phyloP scores from a whole-genome alignment of 2,113 vertebrate species.

The Zootoca vivipara region DNA sequence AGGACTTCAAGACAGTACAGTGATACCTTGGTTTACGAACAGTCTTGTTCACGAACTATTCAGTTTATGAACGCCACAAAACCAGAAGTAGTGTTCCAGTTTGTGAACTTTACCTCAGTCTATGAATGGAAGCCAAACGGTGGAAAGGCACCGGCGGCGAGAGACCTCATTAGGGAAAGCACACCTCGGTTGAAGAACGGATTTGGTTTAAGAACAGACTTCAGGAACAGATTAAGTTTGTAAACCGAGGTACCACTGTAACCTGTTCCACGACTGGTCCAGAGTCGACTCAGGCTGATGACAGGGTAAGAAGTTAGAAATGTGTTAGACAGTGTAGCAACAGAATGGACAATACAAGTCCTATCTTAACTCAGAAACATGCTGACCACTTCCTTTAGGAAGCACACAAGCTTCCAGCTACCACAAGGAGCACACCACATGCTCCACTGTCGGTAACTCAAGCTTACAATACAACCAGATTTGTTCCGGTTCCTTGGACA shows the following conservation, averaged over 20 bases:
- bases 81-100: too few species aligned
- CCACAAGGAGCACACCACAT: background rate
- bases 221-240: too few species aligned
- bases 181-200: too few species aligned
- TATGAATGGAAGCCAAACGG: too few species aligned
- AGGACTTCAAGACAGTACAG: background rate
- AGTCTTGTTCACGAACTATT: too few species aligned
- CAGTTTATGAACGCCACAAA: too few species aligned
- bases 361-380: background rate
- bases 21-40: too few species aligned
- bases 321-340: background rate
- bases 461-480: background rate
- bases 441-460: background rate
- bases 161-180: too few species aligned
- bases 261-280: background rate
- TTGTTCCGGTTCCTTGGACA: background rate
- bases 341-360: background rate
- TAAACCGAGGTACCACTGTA: background rate
- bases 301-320: background rate
- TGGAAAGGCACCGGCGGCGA: too few species aligned
- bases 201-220: too few species aligned
- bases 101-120: too few species aligned
- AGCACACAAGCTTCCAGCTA: background rate
- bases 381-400: background rate
- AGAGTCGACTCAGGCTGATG: background rate